A percentile compares a stretch with the other conserved stretches of the same genome.
Conservation (phyloP, 37 sponge, comb jelly and placozoan species). For the Chondrilla cf. caribensis region DNA sequence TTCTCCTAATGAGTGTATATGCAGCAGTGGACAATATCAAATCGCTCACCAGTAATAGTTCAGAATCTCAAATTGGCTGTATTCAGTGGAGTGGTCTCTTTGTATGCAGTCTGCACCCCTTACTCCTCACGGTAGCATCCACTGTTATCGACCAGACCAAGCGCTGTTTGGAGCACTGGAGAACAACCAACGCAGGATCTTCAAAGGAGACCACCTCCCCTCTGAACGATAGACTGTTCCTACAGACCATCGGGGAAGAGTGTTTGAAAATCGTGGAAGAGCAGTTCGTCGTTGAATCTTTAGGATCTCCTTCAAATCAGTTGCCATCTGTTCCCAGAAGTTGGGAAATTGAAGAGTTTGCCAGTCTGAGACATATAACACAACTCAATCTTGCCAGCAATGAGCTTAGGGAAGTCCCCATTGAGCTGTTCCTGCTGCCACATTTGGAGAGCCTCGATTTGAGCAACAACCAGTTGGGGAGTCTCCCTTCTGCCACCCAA, state of each 20-base stretch:
- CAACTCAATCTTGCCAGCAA: conserved; percentile 53
- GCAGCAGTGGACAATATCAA: background rate
- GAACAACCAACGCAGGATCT: background rate
- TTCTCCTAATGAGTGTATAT: conserved; percentile 4
- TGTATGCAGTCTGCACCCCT: background rate
- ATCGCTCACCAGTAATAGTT: background rate
- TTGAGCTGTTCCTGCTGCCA: conserved; percentile 54
- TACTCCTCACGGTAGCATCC: background rate
- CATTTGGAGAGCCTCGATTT: conserved; percentile 33
- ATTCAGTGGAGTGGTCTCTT: background rate
- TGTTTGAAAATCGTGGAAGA: background rate
- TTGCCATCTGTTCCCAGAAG: too few species aligned
- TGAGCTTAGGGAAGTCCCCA: conserved; percentile 35
- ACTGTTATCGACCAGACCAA: background rate
- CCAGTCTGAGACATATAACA: conserved; percentile 9
- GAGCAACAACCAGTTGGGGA: conserved; percentile 35
- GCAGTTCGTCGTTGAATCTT: too few species aligned
- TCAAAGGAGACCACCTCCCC: background rate
- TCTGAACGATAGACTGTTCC: background rate
- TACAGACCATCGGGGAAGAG: background rate
- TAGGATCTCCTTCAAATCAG: too few species aligned
- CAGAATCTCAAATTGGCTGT: background rate
- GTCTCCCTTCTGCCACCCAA: conserved; percentile 33
- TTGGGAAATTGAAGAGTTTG: background rate
- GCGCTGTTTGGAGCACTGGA: background rate